Evolutionary conservation across 2,888 invertebrate species (phyloP).

Genomic region (Orthonychiurus folsomi): DNA sequence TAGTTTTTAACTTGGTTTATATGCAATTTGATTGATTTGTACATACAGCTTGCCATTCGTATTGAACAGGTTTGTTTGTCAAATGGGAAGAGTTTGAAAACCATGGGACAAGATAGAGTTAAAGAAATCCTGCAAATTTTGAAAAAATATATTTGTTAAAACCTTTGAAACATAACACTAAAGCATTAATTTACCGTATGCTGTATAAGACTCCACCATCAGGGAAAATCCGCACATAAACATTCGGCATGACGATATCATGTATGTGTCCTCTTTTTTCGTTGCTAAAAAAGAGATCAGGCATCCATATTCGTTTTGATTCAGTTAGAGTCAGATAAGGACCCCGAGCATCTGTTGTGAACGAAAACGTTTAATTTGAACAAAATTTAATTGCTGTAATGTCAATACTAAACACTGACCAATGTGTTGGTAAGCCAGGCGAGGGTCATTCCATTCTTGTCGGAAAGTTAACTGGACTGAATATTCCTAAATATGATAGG

Average conservation of each 20-base stretch:
- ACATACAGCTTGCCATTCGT: constrained; percentile 13
- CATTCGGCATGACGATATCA: constrained; percentile 93
- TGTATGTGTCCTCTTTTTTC: constrained; percentile 97
- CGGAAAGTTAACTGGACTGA: constrained; percentile 91
- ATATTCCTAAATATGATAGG: too few species aligned
- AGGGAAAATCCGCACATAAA: constrained; percentile 89
- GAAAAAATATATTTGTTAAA: too few species aligned
- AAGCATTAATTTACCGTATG: too few species aligned
- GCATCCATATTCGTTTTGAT: constrained; percentile 94
- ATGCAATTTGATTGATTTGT: neutral
- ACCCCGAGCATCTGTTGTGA: constrained; percentile 57
- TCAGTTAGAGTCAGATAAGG: constrained; percentile 86
- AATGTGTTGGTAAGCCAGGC: too few species aligned
- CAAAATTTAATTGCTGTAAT: neutral
- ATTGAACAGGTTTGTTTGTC: constrained; percentile 4
- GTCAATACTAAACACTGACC: constrained; percentile 59
- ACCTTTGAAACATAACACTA: too few species aligned
- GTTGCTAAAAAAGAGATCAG: constrained; percentile 92
- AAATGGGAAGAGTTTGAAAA: constrained; percentile 7
- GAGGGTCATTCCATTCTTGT: constrained; percentile 90
- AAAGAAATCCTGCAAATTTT: constrained; percentile 24
- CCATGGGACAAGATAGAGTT: constrained; percentile 12
- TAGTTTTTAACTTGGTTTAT: neutral
- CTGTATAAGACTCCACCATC: constrained; percentile 93
- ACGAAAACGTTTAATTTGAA: neutral